Evolutionary conservation across 2,888 invertebrate genomes (phyloP).

Genomic region (Geotrupes spiniger): DNA sequence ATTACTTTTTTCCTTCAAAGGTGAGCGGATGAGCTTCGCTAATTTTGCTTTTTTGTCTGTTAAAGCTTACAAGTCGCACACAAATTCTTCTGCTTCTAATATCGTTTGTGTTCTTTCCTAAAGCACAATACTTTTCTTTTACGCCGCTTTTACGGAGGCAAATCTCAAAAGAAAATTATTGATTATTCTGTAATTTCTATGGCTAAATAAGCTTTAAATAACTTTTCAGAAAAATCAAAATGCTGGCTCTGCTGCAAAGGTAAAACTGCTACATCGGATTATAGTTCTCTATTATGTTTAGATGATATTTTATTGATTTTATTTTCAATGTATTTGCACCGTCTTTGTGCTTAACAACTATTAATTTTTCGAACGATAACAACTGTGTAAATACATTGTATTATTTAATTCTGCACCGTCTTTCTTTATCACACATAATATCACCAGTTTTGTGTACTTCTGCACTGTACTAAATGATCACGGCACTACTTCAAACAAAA

Average conservation of each 20-base stretch:
- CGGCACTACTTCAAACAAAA: neutral
- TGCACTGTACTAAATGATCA: constrained; percentile 16
- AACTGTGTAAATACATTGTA: constrained; percentile 6
- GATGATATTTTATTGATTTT: neutral
- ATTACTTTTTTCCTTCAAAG: constrained; percentile 10
- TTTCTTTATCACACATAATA: constrained; percentile 13
- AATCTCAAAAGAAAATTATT: constrained; percentile 11
- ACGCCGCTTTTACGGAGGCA: neutral
- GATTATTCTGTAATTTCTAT: constrained; percentile 1
- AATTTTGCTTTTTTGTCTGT: constrained; percentile 13
- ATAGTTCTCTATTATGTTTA: neutral
- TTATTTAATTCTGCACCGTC: constrained; percentile 3
- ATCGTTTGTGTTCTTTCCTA: constrained; percentile 6
- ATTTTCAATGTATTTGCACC: constrained; percentile 10
- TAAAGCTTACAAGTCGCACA: constrained; percentile 4
- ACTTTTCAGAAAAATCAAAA: constrained; percentile 25
- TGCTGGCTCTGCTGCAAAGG: constrained; percentile 32
- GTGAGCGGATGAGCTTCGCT: constrained; percentile 19
- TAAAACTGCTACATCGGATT: constrained; percentile 21
- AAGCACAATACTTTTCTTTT: constrained; percentile 12
- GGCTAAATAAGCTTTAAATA: constrained; percentile 24
- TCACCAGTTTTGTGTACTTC: constrained; percentile 15
- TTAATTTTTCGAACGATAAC: constrained; percentile 9
- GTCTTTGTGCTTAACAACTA: constrained; percentile 5
- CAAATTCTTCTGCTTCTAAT: constrained; percentile 13